Evolutionary conservation across 2,113 vertebrate genomes (phyloP), one percentile per base, ranked within the genome.

Genomic region (Romanogobio albipinnatus): DNA sequence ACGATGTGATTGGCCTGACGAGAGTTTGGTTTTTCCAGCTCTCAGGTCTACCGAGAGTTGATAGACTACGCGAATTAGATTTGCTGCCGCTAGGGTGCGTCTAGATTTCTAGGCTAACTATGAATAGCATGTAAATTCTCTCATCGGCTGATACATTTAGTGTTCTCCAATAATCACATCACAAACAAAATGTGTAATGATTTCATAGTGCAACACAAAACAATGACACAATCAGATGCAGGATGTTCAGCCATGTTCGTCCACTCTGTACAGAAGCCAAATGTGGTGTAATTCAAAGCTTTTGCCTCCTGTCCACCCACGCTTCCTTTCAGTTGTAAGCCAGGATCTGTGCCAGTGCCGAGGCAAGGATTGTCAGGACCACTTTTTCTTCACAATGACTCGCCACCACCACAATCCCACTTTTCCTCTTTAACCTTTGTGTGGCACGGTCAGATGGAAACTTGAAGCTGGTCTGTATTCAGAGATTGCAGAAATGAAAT

Each of bases 351-450:
- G 2, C 19, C 5, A 66, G n/a, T 9, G 24, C 13, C 71, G 36
- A n/a, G 15, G 75, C 9, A 2, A 76, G 62, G 39, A 53, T 24
- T 74, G 70, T 78, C 74, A 77, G 22, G 43, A 39, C 56, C 59
- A 45, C 47, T 9, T 17, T 81, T 74, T 66, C 73, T 64, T 70
- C 71, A 66, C 73, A 79, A 53, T 82, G 85, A 76, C 80, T 84
- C 53, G 17, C 74, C 45, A 22, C 33, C 73, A 36, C 81, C 76
- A 77, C 74, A 56, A n/a, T 15, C 22, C 56, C 59, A 43, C 71
- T 84, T 76, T 84, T 85, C 53, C 61, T 78, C 43, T 64, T 79
- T 56, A 83, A 22, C 73, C 75, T 80, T 17, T 76, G 76, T 59
- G 45, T 68, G 82, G 45, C 49, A 29, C 14, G 19, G 45, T 39